Evolutionary conservation across 2,797 vertebrate species (phyloP).

Genomic region (Rachycentron canadum): DNA sequence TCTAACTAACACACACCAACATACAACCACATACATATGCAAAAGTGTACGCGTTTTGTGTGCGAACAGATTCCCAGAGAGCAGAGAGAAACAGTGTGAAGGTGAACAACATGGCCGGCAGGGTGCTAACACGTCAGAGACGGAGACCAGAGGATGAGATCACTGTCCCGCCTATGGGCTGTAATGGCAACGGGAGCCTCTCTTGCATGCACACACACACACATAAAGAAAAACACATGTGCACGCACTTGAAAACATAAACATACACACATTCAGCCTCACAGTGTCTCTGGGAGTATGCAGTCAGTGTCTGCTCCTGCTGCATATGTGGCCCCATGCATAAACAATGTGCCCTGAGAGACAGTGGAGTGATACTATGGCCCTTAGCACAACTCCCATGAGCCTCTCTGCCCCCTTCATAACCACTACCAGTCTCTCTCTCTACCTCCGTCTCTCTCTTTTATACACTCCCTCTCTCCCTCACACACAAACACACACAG

Average conservation of each 20-base stretch:
- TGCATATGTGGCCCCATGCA: constrained; percentile 84
- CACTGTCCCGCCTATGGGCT: constrained; percentile 63
- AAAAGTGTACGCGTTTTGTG: constrained; percentile 38
- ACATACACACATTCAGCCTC: constrained; percentile 49
- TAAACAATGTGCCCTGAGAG: constrained; percentile 85
- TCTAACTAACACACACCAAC: constrained; percentile 39
- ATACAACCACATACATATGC: constrained; percentile 59
- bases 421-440: constrained; percentile 56
- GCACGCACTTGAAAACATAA: constrained; percentile 8
- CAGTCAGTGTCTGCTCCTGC: constrained; percentile 71
- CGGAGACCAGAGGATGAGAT: constrained; percentile 68
- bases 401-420: constrained; percentile 77
- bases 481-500: constrained; percentile 17
- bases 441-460: constrained; percentile 14
- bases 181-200: constrained; percentile 39
- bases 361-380: constrained; percentile 82
- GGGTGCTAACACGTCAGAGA: constrained; percentile 67
- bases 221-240: constrained; percentile 8
- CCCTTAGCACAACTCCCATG: constrained; percentile 83
- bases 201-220: constrained; percentile 3
- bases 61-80: constrained; percentile 54
- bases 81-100: constrained; percentile 57
- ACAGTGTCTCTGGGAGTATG: constrained; percentile 74
- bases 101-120: constrained; percentile 73
- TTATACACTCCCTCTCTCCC: background rate